Conservation (phyloP, 2,888 invertebrate genomes). For the Rhimphoctona megacephalus region DNA sequence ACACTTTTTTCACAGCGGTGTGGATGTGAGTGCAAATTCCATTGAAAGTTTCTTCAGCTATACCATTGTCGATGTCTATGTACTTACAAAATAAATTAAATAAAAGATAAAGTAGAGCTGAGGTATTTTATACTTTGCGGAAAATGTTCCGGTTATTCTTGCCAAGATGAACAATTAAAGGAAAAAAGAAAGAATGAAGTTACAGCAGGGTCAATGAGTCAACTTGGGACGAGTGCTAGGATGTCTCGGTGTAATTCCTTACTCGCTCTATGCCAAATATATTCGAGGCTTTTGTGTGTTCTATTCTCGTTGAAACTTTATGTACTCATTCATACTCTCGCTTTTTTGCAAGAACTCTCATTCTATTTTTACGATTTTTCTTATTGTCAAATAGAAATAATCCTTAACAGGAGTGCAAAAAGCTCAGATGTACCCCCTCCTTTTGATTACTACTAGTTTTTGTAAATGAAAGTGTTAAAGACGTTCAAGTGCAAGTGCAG, state of each 20-base stretch:
- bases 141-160: slow-evolving; percentile 39
- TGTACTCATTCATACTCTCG: neutral
- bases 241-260: slow-evolving; percentile 36
- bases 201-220: slow-evolving; percentile 24
- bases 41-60: too few species aligned
- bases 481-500: neutral
- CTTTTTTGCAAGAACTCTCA: neutral
- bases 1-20: too few species aligned
- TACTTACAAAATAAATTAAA: too few species aligned
- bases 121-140: slow-evolving; percentile 34
- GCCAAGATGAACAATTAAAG: slow-evolving; percentile 17
- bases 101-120: slow-evolving; percentile 2
- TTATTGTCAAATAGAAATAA: neutral
- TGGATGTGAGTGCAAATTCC: too few species aligned
- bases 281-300: slow-evolving; percentile 37
- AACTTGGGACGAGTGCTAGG: slow-evolving; percentile 23
- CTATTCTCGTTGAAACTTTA: slow-evolving; percentile 34
- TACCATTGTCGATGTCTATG: too few species aligned
- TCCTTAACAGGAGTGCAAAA: neutral
- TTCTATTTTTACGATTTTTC: neutral
- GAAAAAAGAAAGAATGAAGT: neutral
- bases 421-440: neutral
- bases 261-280: slow-evolving; percentile 38
- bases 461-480: neutral
- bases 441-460: neutral